phyloP scores from a whole-genome alignment of 2,113 vertebrate species.

The Platysternon megacephalum region DNA sequence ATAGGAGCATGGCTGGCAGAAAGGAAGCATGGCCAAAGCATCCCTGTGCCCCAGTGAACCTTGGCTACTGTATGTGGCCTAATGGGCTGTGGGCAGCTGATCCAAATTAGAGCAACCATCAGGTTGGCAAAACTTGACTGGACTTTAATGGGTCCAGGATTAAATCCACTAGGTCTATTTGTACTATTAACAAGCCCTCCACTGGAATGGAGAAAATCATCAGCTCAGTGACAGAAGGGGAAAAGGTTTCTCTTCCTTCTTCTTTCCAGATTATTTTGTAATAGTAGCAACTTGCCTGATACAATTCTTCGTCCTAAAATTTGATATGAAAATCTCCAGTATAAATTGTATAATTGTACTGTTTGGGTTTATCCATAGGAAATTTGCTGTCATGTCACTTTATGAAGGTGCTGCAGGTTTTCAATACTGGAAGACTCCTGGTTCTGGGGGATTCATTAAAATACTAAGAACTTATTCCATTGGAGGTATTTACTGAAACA shows the following conservation, averaged over 20 bases:
- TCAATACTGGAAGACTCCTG: not conserved
- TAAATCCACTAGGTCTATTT: not conserved
- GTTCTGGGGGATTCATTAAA: not conserved
- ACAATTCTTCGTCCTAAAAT: too few species aligned
- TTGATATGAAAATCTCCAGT: not conserved
- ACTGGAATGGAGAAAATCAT: not conserved
- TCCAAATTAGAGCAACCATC: not conserved
- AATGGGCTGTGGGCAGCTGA: too few species aligned
- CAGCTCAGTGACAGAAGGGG: not conserved
- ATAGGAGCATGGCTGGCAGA: not conserved
- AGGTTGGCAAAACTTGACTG: not conserved
- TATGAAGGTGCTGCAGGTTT: not conserved
- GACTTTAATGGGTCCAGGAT: not conserved
- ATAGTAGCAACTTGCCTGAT: not conserved
- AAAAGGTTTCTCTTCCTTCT: not conserved
- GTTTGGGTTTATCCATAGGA: not conserved
- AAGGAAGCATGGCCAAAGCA: not conserved
- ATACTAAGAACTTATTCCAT: not conserved
- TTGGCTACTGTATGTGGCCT: not conserved
- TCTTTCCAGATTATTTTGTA: not conserved
- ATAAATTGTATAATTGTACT: not conserved
- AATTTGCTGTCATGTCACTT: not conserved
- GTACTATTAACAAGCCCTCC: not conserved
- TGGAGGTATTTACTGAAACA: constrained; percentile 48
- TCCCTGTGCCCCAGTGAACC: not conserved